Evolutionary conservation across 2,113 vertebrate species (phyloP).

Genomic region (Hippocampus zosterae): DNA sequence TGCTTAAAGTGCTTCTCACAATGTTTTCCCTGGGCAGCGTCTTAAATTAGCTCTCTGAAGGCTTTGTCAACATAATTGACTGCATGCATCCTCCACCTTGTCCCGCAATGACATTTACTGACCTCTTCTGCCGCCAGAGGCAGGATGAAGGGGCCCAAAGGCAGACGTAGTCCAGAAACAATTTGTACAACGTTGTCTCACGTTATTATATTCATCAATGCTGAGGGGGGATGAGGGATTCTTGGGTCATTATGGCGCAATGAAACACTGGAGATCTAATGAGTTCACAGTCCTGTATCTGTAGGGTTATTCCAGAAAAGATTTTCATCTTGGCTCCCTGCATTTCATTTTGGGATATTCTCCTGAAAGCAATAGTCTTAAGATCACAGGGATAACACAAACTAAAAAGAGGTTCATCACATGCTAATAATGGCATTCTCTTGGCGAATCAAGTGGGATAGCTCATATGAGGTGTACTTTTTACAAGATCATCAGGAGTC

Average conservation of each 20-base stretch:
- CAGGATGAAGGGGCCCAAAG: conserved; percentile 8
- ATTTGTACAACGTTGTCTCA: conserved; percentile 7
- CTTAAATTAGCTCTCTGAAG: conserved; percentile 26
- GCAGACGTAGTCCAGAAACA: conserved; percentile 11
- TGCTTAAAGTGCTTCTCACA: not conserved
- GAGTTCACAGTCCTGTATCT: conserved; percentile 18
- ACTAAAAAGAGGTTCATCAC: too few species aligned
- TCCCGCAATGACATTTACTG: conserved; percentile 22
- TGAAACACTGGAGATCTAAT: conserved; percentile 38
- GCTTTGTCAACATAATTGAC: conserved; percentile 33
- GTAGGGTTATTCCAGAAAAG: not conserved
- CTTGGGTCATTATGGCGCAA: conserved; percentile 11
- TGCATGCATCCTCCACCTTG: conserved; percentile 15
- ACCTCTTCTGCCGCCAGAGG: not conserved
- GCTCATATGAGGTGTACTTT: too few species aligned
- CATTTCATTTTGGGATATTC: too few species aligned
- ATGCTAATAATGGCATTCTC: too few species aligned
- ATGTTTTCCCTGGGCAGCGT: conserved; percentile 19
- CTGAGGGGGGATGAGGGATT: not conserved
- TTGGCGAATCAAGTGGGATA: too few species aligned
- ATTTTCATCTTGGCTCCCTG: too few species aligned
- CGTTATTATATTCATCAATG: conserved; percentile 19
- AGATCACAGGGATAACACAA: too few species aligned
- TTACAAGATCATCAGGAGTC: too few species aligned
- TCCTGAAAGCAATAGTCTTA: too few species aligned